Base-by-base conservation (phyloP, 2,113 vertebrate genomes). In the Anseranas semipalmata region DNA sequence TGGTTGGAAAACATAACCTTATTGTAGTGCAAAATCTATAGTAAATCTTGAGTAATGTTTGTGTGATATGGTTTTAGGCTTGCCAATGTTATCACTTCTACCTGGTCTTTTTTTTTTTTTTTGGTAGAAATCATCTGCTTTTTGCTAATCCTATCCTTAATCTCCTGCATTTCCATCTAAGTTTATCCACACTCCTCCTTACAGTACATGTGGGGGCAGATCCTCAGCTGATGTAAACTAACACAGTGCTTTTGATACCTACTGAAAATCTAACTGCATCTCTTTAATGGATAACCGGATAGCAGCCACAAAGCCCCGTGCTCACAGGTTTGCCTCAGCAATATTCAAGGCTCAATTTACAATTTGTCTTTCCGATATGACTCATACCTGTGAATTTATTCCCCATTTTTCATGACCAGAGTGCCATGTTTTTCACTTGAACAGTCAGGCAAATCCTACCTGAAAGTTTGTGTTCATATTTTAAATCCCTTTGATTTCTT, bases 401-500 rank as follows among this genome's bases (percentile, higher is more conserved):
- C 82, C 85, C 86, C 90, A 73, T 93, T 94, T 88, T 88, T 95
- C 67, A 90, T 80, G 16, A 85, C 50, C 67, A 62, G 52, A 78
- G 59, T 86, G 79, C 82, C 88, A 93, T 92, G 79, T 93, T 95
- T 94, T 96, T 92, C 82, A 88, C 67, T 90, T 74, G 66, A 93
- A 83, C 48, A 80, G 78, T 83, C 82, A 93, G 67, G 72, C 58
- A 92, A 94, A 94, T 92, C 72, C 79, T 93, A 90, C 94, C 88
- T 93, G 82, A 79, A 92, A 94, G 90, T 94, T 92, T 68, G 8
- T 87, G 78, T 92, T 91, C 75, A 53, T 95, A 66, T 88, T 95
- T 95, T 76, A 93, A 94, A 88, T 76, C 92, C 79, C 55, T 94
- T 94, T 94, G 92, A 94, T 80, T 93, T 92, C 72, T 94, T 90